A percentile compares a stretch with the other conserved stretches of the same genome.
phyloP scores from a whole-genome alignment of 2,113 vertebrate genomes.

The Neolamprologus falcicula region DNA sequence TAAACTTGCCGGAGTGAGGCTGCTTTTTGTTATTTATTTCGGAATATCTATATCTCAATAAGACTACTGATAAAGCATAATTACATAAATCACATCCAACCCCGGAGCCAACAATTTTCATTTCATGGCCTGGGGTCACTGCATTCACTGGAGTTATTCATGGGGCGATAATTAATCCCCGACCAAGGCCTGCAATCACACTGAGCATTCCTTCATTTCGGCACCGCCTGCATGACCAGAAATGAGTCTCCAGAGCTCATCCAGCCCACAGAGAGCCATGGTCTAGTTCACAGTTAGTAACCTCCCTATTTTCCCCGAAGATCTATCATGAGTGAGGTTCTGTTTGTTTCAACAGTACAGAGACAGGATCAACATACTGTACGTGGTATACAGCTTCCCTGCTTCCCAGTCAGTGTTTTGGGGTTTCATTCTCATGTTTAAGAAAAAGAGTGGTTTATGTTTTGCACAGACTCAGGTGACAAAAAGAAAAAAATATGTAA shows the following conservation, averaged over 20 bases:
- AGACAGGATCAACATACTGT: not conserved
- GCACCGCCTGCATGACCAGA: not conserved
- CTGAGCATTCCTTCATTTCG: slow-evolving; percentile 13
- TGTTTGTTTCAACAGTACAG: not conserved
- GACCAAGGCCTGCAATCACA: not conserved
- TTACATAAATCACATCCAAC: not conserved
- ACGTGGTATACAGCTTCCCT: not conserved
- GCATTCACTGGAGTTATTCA: not conserved
- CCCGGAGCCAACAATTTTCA: not conserved
- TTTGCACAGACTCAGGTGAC: not conserved
- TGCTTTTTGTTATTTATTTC: not conserved
- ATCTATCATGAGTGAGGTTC: not conserved
- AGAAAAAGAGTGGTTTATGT: not conserved
- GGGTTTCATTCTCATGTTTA: not conserved
- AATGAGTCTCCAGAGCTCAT: not conserved
- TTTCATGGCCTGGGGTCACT: not conserved
- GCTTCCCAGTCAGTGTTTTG: not conserved
- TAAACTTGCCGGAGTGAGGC: not conserved
- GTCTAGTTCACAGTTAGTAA: not conserved
- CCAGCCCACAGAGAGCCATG: not conserved
- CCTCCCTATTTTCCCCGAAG: not conserved
- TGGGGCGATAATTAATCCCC: not conserved
- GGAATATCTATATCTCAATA: not conserved
- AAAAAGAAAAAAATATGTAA: not conserved
- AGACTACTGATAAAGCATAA: not conserved